A percentile compares a stretch with the other conserved stretches of the same genome.
Evolutionary conservation across 2,888 invertebrate genomes (phyloP).

Genomic region (Amorpha juglandis): DNA sequence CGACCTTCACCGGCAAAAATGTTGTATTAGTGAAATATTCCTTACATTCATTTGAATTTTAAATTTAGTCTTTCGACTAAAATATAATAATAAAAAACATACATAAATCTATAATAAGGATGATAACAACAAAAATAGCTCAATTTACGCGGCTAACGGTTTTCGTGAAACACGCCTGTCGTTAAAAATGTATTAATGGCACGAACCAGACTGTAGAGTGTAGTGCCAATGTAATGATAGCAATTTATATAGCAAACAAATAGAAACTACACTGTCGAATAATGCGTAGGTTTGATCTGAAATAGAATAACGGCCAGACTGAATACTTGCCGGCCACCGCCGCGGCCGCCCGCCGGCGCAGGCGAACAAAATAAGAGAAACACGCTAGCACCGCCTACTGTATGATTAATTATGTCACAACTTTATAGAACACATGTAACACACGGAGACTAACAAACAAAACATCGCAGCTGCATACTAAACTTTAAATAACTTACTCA

Average conservation of each 20-base stretch:
- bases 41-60: too few relatives aligned
- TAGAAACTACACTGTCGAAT: constrained; percentile 60
- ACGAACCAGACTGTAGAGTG: constrained; percentile 59
- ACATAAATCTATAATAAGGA: constrained; percentile 1
- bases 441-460: neutral
- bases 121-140: constrained; percentile 12
- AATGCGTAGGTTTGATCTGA: constrained; percentile 65
- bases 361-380: neutral
- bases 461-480: neutral
- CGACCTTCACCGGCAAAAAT: too few relatives aligned
- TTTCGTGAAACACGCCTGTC: constrained; percentile 33
- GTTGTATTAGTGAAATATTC: too few relatives aligned
- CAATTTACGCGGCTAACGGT: constrained; percentile 5
- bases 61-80: neutral
- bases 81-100: neutral
- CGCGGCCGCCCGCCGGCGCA: neutral
- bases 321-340: constrained; percentile 26
- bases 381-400: constrained; percentile 33
- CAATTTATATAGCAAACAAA: constrained; percentile 67
- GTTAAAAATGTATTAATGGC: constrained; percentile 50
- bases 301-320: constrained; percentile 62
- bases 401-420: constrained; percentile 44
- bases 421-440: constrained; percentile 32
- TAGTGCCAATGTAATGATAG: constrained; percentile 57
- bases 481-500: neutral